phyloP scores from a whole-genome alignment of 2,888 invertebrate genomes.

The Crioceris asparagi region DNA sequence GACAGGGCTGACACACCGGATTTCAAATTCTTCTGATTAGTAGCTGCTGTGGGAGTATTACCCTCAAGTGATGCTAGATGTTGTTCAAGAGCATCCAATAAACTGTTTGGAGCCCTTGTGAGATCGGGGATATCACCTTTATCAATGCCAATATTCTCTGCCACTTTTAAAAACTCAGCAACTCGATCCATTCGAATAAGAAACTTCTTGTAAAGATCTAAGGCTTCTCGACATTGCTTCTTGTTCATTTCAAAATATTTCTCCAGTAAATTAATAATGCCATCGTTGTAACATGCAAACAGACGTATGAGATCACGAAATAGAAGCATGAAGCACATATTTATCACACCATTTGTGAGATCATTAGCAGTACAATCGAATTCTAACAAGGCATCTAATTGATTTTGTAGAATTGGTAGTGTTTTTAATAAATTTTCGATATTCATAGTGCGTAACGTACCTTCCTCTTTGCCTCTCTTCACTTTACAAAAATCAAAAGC shows the following conservation, averaged over 20 bases:
- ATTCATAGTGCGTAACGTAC: slow-evolving; percentile 94
- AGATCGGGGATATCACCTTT: slow-evolving; percentile 98
- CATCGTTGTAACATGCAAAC: slow-evolving; percentile 99
- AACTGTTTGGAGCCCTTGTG: slow-evolving; percentile 95
- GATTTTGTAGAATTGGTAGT: slow-evolving; percentile 90
- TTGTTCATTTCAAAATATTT: slow-evolving; percentile 99
- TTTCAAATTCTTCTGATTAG: slow-evolving; percentile 81
- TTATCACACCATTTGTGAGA: slow-evolving; percentile 89
- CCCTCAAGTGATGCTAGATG: slow-evolving; percentile 93
- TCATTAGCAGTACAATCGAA: slow-evolving; percentile 98
- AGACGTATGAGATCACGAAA: slow-evolving; percentile 96
- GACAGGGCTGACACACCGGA: slow-evolving; percentile 81
- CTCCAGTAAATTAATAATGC: slow-evolving; percentile 96
- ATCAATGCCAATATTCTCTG: slow-evolving; percentile 79
- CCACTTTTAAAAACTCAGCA: slow-evolving; percentile 92
- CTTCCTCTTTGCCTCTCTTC: slow-evolving; percentile 97
- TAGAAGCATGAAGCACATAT: slow-evolving; percentile 97
- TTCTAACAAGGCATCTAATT: slow-evolving; percentile 91
- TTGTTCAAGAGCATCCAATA: slow-evolving; percentile 94
- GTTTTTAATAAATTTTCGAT: slow-evolving; percentile 96
- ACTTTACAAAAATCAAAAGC: slow-evolving; percentile 99
- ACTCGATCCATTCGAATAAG: slow-evolving; percentile 98
- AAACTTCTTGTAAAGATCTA: slow-evolving; percentile 98
- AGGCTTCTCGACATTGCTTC: slow-evolving; percentile 95
- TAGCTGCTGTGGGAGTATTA: slow-evolving; percentile 76